phyloP scores from a whole-genome alignment of 2,888 invertebrate genomes.

The Drosophila histrio region DNA sequence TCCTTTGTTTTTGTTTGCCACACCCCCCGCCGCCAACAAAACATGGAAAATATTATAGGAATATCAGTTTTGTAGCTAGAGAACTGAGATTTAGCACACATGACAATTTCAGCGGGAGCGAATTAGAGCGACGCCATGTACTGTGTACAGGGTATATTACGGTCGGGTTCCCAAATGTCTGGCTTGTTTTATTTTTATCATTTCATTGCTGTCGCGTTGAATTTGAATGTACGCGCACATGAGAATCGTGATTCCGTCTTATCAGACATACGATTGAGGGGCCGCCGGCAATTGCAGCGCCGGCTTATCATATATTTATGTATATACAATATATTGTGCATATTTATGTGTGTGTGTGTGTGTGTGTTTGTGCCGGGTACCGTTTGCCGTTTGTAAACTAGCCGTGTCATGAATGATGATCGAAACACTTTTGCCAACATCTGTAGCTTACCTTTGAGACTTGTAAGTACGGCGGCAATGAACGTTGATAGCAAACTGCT shows the following conservation, averaged over 20 bases:
- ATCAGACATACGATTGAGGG: conserved; percentile 63
- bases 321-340: conserved; percentile 2
- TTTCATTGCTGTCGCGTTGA: conserved; percentile 66
- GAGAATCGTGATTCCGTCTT: conserved; percentile 73
- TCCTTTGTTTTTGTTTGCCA: too few species aligned
- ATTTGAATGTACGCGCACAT: conserved; percentile 72
- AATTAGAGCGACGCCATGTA: too few species aligned
- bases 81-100: too few species aligned
- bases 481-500: conserved; percentile 60
- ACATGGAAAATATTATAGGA: too few species aligned
- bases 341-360: neutral
- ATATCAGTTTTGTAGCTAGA: too few species aligned
- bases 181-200: conserved; percentile 62
- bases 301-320: conserved; percentile 53
- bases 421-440: conserved; percentile 38
- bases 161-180: too few species aligned
- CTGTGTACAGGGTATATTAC: too few species aligned
- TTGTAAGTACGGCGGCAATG: conserved; percentile 61
- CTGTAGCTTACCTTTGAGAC: conserved; percentile 65
- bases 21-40: too few species aligned
- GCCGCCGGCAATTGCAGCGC: conserved; percentile 57
- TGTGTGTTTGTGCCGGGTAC: conserved; percentile 42
- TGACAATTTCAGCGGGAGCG: too few species aligned
- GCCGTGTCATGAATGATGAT: conserved; percentile 55
- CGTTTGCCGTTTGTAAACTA: conserved; percentile 44